Evolutionary conservation across 1,140 invertebrate species (phyloP).

Genomic region (Meteorus sp.): DNA sequence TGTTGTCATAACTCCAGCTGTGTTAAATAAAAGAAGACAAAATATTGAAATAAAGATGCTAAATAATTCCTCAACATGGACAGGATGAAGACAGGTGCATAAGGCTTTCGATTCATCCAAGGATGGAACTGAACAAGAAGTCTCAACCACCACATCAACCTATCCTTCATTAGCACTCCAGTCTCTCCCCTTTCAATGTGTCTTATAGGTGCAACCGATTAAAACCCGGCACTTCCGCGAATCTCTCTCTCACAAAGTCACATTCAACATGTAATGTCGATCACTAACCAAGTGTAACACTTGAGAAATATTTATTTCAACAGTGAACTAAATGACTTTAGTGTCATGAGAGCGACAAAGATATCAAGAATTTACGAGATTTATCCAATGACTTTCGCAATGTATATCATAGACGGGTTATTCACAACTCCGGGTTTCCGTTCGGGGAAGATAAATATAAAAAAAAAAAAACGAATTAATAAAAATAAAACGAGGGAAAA

Average conservation of each 20-base stretch:
- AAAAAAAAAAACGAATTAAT: too few relatives aligned
- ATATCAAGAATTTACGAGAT: neutral
- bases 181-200: constrained; percentile 30
- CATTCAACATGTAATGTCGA: too few relatives aligned
- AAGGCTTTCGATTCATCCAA: neutral
- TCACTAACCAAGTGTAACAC: too few relatives aligned
- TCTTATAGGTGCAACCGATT: constrained; percentile 6
- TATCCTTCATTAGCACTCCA: constrained; percentile 51
- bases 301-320: neutral
- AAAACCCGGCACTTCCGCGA: neutral
- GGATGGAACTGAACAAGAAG: constrained; percentile 31
- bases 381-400: neutral
- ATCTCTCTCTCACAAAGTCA: too few relatives aligned
- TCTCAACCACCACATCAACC: too few relatives aligned
- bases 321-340: neutral
- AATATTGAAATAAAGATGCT: neutral
- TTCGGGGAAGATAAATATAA: neutral
- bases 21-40: neutral
- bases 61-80: neutral
- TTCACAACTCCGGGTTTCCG: neutral
- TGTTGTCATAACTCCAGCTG: neutral
- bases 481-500: too few relatives aligned
- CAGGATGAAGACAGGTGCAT: constrained; percentile 19
- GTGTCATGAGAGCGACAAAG: too few relatives aligned
- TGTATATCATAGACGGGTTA: neutral